These are phyloP conservation scores for Lagorchestes hirsutus DNA, from an alignment of 2,797 vertebrate species.

Conservation along the genomic window DNA sequence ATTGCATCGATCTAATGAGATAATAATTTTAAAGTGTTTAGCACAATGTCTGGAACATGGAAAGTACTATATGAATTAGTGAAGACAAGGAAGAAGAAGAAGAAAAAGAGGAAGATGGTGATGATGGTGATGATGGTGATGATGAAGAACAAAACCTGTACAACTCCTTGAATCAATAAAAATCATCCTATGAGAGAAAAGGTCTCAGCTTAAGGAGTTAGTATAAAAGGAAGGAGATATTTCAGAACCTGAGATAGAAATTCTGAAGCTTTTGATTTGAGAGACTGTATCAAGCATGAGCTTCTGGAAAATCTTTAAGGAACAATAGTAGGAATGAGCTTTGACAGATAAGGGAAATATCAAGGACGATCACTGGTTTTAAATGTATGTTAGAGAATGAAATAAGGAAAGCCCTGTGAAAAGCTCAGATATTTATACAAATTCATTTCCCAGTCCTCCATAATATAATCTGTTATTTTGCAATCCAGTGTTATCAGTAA, in stretches of 20 bases:
- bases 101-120: no score
- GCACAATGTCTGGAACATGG: no score
- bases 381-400: no score
- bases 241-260: not conserved
- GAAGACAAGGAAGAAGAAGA: no score
- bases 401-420: not conserved
- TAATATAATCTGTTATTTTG: not conserved
- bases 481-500: not conserved
- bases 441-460: not conserved
- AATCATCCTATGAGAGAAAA: not conserved
- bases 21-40: no score
- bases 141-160: not conserved
- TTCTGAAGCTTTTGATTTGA: not conserved
- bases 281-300: not conserved
- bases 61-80: not conserved
- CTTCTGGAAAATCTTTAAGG: not conserved
- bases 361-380: no score
- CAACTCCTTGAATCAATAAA: not conserved
- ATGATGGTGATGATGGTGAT: no score
- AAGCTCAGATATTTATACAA: not conserved
- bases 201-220: not conserved
- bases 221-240: not conserved
- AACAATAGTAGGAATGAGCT: not conserved
- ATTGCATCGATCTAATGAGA: no score
- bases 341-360: no score